Evolutionary conservation across 2,113 vertebrate species (phyloP), one percentile per base, ranked within the genome.

Genomic region (Alouatta palliata): DNA sequence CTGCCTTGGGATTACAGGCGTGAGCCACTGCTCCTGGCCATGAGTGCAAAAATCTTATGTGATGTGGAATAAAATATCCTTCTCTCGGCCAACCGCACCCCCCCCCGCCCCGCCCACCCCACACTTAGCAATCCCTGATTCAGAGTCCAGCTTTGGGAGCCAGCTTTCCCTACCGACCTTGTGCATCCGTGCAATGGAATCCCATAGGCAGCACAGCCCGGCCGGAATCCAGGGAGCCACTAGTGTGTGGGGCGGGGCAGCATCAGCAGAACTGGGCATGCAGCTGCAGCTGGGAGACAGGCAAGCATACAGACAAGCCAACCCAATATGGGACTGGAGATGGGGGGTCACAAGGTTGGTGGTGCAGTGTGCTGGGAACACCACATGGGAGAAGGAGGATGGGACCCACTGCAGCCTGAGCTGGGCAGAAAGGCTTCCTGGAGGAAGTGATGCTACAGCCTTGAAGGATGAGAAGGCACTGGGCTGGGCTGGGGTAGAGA

Each of bases 361-460:
- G 37, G n/a, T 23, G 58, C 40, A 81, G 75, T 64, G 1, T 79
- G 19, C 58, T 30, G 49, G n/a, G 64, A 75, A 25, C 8, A 40
- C 20, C 8, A 35, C 5, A 0, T 43, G 4, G 54, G 47, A n/a
- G 43, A 23, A 58, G 61, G 61, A 86, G 37, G 17, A 61, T 52
- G 52, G 49, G 45, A 45, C 30, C 37, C 56, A 73, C 58, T 20
- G 23, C 30, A 87, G 64, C 35, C 89, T 70, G 25, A 80, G 47
- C 52, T 16, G 43, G 81, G 56, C 58, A 92, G 66, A 83, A 87
- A 90, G 77, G 23, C 49, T 87, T 85, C 64, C 58, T 54, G 58
- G 13, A 40, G 27, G 64, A 73, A 52, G 27, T 2, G 1, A 61
- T 54, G 43, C 85, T 81, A 75, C 32, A 79, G n/a, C 40, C 13